A percentile compares a stretch with the other conserved stretches of the same genome.
phyloP scores from a whole-genome alignment of 2,113 vertebrate species.

The Microcebus murinus region DNA sequence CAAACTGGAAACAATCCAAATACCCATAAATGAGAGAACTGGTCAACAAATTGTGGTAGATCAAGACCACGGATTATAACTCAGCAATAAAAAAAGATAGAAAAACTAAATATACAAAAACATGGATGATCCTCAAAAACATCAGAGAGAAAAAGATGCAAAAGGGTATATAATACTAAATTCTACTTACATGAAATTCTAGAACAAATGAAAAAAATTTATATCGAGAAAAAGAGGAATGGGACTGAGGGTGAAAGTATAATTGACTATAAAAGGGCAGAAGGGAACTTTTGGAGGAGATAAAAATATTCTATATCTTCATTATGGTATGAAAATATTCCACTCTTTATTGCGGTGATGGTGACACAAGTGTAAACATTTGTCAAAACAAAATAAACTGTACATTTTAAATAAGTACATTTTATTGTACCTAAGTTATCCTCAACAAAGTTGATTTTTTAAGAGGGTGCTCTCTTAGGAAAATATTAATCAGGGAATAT shows the following conservation, averaged over 20 bases:
- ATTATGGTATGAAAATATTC: not conserved
- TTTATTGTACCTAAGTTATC: not conserved
- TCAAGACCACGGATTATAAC: not conserved
- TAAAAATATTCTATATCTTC: not conserved
- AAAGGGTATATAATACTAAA: not conserved
- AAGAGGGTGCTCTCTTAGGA: not conserved
- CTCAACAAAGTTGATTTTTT: conserved; percentile 12
- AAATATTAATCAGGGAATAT: not conserved
- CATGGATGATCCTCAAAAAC: not conserved
- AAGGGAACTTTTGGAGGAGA: not conserved
- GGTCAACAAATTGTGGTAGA: not conserved
- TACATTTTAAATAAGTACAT: not conserved
- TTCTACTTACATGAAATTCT: conserved; percentile 14
- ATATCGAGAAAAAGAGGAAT: not conserved
- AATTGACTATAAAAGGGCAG: not conserved
- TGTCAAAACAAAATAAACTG: conserved; percentile 33
- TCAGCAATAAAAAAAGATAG: not conserved
- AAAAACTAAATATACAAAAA: not conserved
- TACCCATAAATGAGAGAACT: not conserved
- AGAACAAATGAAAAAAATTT: conserved; percentile 35
- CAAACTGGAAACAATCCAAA: conserved; percentile 26
- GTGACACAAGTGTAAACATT: not conserved
- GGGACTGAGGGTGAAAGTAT: not conserved
- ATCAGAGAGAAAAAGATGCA: not conserved
- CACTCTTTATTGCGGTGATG: not conserved